Base-by-base conservation (phyloP, 2,113 vertebrate species). In the Nothocercus nigrocapillus region DNA sequence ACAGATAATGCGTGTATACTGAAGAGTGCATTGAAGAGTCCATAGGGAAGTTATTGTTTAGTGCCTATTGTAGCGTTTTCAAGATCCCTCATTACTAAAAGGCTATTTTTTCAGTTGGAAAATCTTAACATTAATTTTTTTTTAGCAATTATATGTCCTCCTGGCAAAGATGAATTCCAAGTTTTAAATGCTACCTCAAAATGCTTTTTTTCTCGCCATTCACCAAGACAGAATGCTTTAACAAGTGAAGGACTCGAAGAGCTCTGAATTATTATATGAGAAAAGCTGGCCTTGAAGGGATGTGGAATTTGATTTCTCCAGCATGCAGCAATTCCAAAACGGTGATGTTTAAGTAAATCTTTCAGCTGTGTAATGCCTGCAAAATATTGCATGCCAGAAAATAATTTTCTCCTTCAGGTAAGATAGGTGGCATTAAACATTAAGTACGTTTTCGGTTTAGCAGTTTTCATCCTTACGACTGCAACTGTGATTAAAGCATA, bases 121-220 rank as follows among this genome's bases (percentile, higher is more conserved):
- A 96, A 96, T 92, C 69, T 96, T 97, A 89, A 89, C 89, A 94
- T 94, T 88, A 96, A 94, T 89, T 93, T 85, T 88, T 85, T 88
- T 92, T 90, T 89, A 92, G 74, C 78, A 84, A 82, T 90, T 91
- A 76, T 58, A 85, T 94, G 92, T 93, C 82, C 79, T 92, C 66
- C 66, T 89, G 80, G 94, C 47, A 30, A 87, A 89, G 76, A 54
- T 69, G 78, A 93, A 74, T 95, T 73, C 90, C 81, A n/a, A 49
- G 73, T 89, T 83, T 91, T 74, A 92, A 95, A 97, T 82, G 92
- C 81, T 95, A 95, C 34, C 70, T 75, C 82, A 86, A 85, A 81
- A 92, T 64, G 72, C 88, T 79, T 96, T 79, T 96, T 85, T 79
- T 47, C 87, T 84, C 92, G 69, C 36, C 63, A 80, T 80, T 96